These are phyloP conservation scores for Drosophila nannoptera DNA, from an alignment of 1,140 invertebrate species.

Conservation along the genomic window DNA sequence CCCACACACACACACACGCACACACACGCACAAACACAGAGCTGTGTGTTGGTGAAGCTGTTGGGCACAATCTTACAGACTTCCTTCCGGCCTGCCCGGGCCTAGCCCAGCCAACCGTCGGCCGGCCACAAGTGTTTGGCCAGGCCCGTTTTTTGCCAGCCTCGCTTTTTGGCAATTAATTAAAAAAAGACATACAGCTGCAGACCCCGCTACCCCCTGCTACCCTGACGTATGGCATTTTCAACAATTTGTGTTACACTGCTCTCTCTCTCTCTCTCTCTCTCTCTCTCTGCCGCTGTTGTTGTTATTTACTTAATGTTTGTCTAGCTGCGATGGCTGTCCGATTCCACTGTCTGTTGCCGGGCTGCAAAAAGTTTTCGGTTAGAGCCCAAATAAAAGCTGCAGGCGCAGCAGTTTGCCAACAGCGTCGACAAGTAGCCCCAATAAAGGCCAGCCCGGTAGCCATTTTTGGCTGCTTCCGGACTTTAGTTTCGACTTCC, in stretches of 20 bases:
- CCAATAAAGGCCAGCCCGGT: conserved; percentile 51
- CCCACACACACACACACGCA: not conserved
- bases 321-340: conserved; percentile 56
- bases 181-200: conserved; percentile 60
- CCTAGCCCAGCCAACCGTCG: not conserved
- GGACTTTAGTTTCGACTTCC: conserved; percentile 27
- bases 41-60: conserved; percentile 33
- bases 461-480: conserved; percentile 54
- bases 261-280: conserved; percentile 29
- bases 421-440: conserved; percentile 36
- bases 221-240: conserved; percentile 50
- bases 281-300: conserved; percentile 3
- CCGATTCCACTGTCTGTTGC: conserved; percentile 53
- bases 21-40: conserved; percentile 4
- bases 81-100: conserved; percentile 63
- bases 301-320: conserved; percentile 59
- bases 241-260: conserved; percentile 69
- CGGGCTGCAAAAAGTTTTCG: conserved; percentile 55
- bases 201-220: not conserved
- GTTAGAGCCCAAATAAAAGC: conserved; percentile 59
- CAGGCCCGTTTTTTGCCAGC: conserved; percentile 51
- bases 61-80: conserved; percentile 71
- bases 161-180: conserved; percentile 74
- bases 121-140: conserved; percentile 64
- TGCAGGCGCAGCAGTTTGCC: conserved; percentile 64